A percentile compares a stretch with the other conserved stretches of the same genome.
Conservation (phyloP, 1,140 invertebrate species). For the Drosophila fuyamai region DNA sequence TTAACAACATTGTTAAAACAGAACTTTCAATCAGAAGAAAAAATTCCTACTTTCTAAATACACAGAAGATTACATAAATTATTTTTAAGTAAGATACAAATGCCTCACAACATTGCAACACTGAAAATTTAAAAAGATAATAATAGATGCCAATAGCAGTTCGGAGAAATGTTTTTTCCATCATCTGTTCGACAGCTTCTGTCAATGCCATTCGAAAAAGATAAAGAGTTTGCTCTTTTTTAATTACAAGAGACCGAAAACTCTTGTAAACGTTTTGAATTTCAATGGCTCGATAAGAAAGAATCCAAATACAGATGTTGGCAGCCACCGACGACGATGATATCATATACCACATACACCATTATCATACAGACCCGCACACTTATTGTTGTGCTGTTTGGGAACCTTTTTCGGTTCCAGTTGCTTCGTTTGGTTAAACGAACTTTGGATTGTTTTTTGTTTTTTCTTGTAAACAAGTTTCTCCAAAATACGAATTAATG, state of each 20-base stretch:
- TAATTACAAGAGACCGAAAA: constrained; percentile 58
- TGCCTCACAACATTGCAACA: background rate
- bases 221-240: constrained; percentile 49
- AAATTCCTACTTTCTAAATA: too few species aligned
- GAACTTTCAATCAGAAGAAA: too few species aligned
- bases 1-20: too few species aligned
- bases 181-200: constrained; percentile 37
- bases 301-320: constrained; percentile 35
- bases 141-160: background rate
- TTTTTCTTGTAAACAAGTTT: constrained; percentile 53
- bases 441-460: constrained; percentile 40
- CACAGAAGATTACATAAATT: background rate
- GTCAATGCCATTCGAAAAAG: constrained; percentile 33
- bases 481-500: constrained; percentile 31
- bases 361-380: constrained; percentile 16
- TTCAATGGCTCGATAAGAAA: constrained; percentile 32
- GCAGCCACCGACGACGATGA: constrained; percentile 37
- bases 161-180: constrained; percentile 39
- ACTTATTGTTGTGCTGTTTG: constrained; percentile 9
- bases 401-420: constrained; percentile 37
- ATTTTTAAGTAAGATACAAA: background rate
- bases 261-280: constrained; percentile 39
- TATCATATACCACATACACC: constrained; percentile 42
- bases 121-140: constrained; percentile 6
- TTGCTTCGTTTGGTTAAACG: constrained; percentile 51